These are phyloP conservation scores for Phragmatobia fuliginosa DNA, from an alignment of 2,888 invertebrate species.

Conservation along the genomic window DNA sequence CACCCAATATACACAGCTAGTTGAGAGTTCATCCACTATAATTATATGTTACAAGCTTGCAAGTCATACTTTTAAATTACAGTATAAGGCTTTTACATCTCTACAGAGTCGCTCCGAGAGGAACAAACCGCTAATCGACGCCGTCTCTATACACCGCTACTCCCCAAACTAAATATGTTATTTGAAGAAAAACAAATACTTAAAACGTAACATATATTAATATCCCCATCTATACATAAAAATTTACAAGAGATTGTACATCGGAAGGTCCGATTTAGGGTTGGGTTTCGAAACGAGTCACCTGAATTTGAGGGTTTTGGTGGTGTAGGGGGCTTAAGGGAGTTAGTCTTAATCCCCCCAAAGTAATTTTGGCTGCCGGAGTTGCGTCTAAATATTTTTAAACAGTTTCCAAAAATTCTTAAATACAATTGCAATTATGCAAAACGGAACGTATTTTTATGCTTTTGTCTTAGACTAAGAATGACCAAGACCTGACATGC, in stretches of 20 bases:
- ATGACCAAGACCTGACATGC: too few species aligned
- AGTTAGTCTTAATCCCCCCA: too few species aligned
- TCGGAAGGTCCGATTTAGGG: constrained; percentile 71
- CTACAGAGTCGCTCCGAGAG: constrained; percentile 64
- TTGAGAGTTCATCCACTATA: constrained; percentile 76
- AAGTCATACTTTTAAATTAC: constrained; percentile 73
- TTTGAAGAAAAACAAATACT: constrained; percentile 71
- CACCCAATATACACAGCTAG: constrained; percentile 85
- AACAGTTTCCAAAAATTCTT: too few species aligned
- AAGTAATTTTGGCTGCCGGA: too few species aligned
- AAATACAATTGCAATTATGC: too few species aligned
- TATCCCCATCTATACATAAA: constrained; percentile 85
- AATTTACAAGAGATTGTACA: constrained; percentile 84
- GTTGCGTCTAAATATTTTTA: too few species aligned
- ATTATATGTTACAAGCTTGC: constrained; percentile 82
- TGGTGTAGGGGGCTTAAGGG: too few species aligned
- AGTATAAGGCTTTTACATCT: constrained; percentile 81
- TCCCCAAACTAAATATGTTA: constrained; percentile 57
- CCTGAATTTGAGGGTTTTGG: too few species aligned
- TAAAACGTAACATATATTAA: constrained; percentile 81
- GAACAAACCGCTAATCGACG: constrained; percentile 55
- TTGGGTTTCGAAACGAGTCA: too few species aligned
- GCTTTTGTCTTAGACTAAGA: too few species aligned
- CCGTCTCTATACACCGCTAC: constrained; percentile 70
- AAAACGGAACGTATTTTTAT: too few species aligned